Evolutionary conservation across 2,113 vertebrate genomes (phyloP).

Genomic region (Upupa epops): DNA sequence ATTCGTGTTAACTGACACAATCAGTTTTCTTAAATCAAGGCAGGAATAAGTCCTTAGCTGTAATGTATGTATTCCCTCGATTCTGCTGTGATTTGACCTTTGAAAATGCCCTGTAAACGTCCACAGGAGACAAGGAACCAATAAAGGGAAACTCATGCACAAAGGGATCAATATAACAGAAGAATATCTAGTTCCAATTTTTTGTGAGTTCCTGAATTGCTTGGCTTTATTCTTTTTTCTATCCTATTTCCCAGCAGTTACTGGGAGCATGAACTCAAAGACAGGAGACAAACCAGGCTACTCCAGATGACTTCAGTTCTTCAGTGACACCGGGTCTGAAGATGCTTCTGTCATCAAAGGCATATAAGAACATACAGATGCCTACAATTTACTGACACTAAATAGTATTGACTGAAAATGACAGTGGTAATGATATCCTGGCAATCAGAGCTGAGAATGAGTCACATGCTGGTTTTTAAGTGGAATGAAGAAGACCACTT

Average conservation of each 20-base stretch:
- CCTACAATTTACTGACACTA: conserved; percentile 3
- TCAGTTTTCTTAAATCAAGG: neutral
- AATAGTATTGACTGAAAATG: neutral
- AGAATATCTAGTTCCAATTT: neutral
- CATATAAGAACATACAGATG: neutral
- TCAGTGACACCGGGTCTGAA: neutral
- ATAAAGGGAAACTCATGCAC: neutral
- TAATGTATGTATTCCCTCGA: neutral
- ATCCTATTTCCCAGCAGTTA: neutral
- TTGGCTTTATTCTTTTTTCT: neutral
- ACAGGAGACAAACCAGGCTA: neutral
- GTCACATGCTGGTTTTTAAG: conserved; percentile 25
- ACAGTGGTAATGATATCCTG: conserved; percentile 32
- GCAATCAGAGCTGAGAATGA: conserved; percentile 34
- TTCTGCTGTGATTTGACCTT: neutral
- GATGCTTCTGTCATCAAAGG: neutral
- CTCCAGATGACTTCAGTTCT: neutral
- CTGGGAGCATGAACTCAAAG: neutral
- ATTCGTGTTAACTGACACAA: neutral
- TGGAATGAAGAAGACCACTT: neutral
- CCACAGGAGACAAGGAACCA: fast-evolving
- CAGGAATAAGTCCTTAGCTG: neutral
- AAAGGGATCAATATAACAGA: neutral
- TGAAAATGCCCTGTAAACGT: neutral
- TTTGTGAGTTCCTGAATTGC: neutral